phyloP scores from a whole-genome alignment of 2,888 invertebrate genomes.

The Allygus modestus region DNA sequence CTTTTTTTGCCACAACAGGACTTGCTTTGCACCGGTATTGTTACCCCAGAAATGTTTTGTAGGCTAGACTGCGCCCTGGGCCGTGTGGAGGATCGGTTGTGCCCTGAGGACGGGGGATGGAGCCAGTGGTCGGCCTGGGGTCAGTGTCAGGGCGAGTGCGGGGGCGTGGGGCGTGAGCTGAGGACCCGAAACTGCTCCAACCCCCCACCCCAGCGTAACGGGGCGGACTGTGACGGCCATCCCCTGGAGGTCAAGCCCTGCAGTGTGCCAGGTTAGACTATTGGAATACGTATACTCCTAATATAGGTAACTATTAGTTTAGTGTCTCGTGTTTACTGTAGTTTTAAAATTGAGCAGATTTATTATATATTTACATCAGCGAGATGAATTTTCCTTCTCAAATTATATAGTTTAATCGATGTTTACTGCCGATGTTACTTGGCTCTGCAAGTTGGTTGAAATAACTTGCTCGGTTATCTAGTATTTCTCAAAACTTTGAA shows the following conservation, averaged over 20 bases:
- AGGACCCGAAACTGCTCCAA: slow-evolving; percentile 75
- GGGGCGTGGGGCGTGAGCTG: slow-evolving; percentile 75
- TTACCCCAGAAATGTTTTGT: neutral
- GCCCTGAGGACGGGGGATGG: slow-evolving; percentile 77
- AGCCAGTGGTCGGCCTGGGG: slow-evolving; percentile 76
- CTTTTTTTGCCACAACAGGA: no score
- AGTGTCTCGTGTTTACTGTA: no score
- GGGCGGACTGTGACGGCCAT: slow-evolving; percentile 75
- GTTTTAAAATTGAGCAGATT: neutral
- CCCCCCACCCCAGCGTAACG: slow-evolving; percentile 75
- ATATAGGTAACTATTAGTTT: no score
- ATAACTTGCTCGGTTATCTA: no score
- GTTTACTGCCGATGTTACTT: no score
- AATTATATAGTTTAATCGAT: no score
- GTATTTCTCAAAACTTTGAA: no score
- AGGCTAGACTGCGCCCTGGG: slow-evolving; percentile 62
- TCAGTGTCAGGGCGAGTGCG: slow-evolving; percentile 76
- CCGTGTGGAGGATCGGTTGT: slow-evolving; percentile 69
- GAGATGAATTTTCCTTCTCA: no score
- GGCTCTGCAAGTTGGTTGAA: no score
- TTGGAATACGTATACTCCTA: no score
- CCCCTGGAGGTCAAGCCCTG: slow-evolving; percentile 75
- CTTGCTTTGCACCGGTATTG: no score
- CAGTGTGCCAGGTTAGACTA: slow-evolving; percentile 72
- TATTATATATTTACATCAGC: no score